A percentile compares a stretch with the other conserved stretches of the same genome.
phyloP scores from a whole-genome alignment of 2,113 vertebrate genomes.

The Charadrius vociferus region DNA sequence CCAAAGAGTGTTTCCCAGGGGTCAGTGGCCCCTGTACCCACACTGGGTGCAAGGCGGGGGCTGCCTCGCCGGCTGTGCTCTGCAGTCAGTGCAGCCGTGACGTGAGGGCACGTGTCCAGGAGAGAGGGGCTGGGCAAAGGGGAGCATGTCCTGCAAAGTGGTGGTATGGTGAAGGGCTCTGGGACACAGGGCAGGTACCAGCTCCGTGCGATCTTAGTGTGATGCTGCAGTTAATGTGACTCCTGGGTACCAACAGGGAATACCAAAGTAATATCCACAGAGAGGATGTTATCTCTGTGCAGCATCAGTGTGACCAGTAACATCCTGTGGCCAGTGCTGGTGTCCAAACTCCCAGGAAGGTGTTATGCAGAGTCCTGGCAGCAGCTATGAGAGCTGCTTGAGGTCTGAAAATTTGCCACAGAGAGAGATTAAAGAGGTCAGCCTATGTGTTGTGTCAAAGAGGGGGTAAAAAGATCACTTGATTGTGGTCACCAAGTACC shows the following conservation, averaged over 20 bases:
- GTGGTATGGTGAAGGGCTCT: fast-evolving
- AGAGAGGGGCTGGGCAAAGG: background rate
- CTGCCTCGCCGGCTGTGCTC: background rate
- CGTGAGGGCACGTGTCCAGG: fast-evolving
- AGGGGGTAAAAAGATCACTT: background rate
- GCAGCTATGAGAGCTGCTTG: background rate
- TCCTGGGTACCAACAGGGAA: background rate
- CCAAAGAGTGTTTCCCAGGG: fast-evolving
- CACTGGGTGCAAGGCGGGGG: fast-evolving
- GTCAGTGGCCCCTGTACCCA: fast-evolving
- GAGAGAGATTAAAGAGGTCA: background rate
- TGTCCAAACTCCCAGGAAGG: background rate
- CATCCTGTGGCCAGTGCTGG: background rate
- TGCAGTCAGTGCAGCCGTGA: background rate
- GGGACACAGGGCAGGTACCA: fast-evolving
- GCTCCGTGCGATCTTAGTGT: fast-evolving
- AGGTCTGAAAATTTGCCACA: background rate
- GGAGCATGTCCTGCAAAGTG: fast-evolving
- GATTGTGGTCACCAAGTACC: background rate
- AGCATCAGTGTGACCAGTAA: background rate
- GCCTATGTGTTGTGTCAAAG: background rate
- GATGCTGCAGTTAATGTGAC: fast-evolving
- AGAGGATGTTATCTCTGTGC: background rate
- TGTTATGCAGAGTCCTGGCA: background rate
- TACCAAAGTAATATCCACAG: background rate